These are phyloP conservation scores for Colletes gigas DNA, from an alignment of 1,140 invertebrate species.

Conservation along the genomic window DNA sequence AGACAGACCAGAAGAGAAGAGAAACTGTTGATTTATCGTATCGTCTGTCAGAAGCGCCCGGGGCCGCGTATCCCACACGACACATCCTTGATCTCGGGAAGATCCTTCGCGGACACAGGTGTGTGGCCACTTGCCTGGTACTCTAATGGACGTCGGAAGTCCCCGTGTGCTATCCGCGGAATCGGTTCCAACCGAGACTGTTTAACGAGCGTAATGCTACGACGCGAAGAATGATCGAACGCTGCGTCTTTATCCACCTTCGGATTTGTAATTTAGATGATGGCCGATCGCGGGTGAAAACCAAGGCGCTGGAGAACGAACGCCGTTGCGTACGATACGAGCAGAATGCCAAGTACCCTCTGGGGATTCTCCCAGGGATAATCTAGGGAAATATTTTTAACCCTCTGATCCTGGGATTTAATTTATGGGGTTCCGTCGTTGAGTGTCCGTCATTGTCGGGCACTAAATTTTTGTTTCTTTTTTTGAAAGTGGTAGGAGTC, in stretches of 20 bases:
- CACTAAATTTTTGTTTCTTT: too few species aligned
- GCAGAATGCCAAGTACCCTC: too few species aligned
- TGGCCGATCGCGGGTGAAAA: too few species aligned
- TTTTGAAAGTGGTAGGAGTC: too few species aligned
- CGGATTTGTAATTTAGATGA: background rate
- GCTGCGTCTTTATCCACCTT: background rate
- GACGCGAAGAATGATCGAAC: conserved; percentile 19
- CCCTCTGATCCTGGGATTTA: too few species aligned
- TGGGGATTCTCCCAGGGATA: too few species aligned
- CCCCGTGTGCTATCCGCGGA: conserved; percentile 39
- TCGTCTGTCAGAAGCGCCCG: conserved; percentile 52
- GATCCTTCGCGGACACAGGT: conserved; percentile 42
- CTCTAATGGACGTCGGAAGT: conserved; percentile 58
- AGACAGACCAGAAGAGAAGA: conserved; percentile 27
- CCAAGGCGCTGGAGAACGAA: too few species aligned
- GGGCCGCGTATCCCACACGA: conserved; percentile 43
- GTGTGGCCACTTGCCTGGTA: conserved; percentile 29
- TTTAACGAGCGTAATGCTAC: background rate
- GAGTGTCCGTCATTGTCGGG: too few species aligned
- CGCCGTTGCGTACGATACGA: too few species aligned
- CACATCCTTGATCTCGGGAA: conserved; percentile 40
- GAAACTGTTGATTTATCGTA: conserved; percentile 68
- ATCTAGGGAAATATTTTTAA: too few species aligned
- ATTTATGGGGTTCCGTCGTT: too few species aligned
- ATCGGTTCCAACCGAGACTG: conserved; percentile 25